These are phyloP conservation scores for Zootermopsis nevadensis DNA, from an alignment of 2,888 invertebrate genomes.

Conservation along the genomic window DNA sequence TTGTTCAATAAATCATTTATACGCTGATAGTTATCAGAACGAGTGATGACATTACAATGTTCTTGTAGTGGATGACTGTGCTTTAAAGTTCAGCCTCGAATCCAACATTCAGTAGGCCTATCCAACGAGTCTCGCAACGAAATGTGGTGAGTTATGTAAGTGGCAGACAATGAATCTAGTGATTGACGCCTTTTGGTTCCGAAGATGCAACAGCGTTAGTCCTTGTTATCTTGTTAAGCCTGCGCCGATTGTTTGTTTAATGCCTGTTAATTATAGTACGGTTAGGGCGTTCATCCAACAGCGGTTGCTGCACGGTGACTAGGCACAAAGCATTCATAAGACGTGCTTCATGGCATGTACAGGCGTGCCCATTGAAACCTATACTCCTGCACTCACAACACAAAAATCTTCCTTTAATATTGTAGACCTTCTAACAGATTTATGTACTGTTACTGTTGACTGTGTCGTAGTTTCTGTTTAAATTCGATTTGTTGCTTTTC, in stretches of 20 bases:
- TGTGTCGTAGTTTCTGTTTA: no score
- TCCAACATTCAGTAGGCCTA: no score
- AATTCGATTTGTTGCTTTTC: no score
- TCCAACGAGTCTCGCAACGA: not conserved
- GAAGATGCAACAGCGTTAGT: constrained; percentile 22
- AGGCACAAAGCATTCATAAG: constrained; percentile 9
- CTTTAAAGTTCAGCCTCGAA: not conserved
- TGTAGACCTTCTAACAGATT: no score
- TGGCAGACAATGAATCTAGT: constrained; percentile 1
- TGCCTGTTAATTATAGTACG: constrained; percentile 48
- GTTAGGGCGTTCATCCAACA: not conserved
- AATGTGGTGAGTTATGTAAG: constrained; percentile 13
- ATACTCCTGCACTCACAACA: not conserved
- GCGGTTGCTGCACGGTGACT: not conserved
- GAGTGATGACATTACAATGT: not conserved
- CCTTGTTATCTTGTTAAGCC: constrained; percentile 30
- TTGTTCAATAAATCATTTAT: not conserved
- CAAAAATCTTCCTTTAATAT: no score
- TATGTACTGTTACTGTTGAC: no score
- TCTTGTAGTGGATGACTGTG: not conserved
- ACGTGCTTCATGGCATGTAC: not conserved
- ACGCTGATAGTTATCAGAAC: not conserved
- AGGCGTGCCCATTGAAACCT: not conserved
- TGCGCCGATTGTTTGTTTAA: constrained; percentile 49
- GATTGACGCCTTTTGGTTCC: constrained; percentile 31